phyloP scores from a whole-genome alignment of 2,113 vertebrate species.

The Elaphurus davidianus region DNA sequence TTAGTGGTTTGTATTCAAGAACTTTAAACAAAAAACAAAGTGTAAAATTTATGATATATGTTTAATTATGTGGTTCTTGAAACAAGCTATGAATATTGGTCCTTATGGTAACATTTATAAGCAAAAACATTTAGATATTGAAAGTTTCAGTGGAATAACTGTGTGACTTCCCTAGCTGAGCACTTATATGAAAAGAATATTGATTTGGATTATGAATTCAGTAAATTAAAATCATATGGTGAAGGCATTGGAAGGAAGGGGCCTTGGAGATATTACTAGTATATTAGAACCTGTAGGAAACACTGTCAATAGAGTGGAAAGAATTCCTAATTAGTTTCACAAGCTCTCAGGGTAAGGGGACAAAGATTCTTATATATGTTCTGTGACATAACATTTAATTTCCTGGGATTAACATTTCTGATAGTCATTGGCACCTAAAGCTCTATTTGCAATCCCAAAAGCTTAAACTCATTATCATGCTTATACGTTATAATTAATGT shows the following conservation, averaged over 20 bases:
- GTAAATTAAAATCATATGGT: constrained; percentile 51
- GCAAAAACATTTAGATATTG: constrained; percentile 34
- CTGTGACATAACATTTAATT: constrained; percentile 44
- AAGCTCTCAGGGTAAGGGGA: background rate
- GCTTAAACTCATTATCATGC: background rate
- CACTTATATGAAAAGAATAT: constrained; percentile 48
- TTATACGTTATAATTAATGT: background rate
- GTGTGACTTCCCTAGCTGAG: background rate
- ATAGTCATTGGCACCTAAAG: background rate
- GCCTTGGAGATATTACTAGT: background rate
- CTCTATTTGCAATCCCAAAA: background rate
- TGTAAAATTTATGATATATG: background rate
- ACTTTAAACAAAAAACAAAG: constrained; percentile 29
- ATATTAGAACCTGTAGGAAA: constrained; percentile 46
- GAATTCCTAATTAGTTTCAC: background rate
- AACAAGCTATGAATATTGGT: background rate
- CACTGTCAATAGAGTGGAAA: constrained; percentile 12
- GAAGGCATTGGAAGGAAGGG: background rate
- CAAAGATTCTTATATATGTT: background rate
- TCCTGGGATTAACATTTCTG: background rate
- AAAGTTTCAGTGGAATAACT: constrained; percentile 33
- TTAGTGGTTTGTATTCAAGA: background rate
- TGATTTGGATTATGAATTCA: constrained; percentile 54
- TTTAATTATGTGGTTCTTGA: constrained; percentile 45
- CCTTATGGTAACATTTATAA: constrained; percentile 30